These are phyloP conservation scores for Cairina moschata DNA, from an alignment of 2,113 vertebrate genomes.

Conservation along the genomic window DNA sequence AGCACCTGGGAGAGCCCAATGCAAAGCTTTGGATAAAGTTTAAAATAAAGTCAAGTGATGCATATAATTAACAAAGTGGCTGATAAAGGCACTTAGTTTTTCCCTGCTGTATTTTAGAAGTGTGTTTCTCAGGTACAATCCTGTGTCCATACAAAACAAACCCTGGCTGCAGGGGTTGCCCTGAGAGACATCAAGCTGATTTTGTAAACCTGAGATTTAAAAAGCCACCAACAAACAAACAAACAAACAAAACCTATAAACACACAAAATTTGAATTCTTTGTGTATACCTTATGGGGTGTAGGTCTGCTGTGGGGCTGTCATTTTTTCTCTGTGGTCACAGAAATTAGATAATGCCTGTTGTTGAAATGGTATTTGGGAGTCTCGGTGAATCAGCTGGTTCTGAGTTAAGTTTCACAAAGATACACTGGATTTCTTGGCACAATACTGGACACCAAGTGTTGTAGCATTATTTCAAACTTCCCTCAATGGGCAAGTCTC, in stretches of 20 bases:
- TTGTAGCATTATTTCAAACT: constrained; percentile 43
- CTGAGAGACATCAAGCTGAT: neutral
- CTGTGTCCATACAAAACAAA: neutral
- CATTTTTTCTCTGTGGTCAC: neutral
- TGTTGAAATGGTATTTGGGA: neutral
- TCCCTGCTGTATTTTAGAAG: neutral
- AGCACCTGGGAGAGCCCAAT: neutral
- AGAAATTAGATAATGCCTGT: neutral
- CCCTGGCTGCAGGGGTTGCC: neutral
- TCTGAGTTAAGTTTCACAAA: constrained; percentile 26
- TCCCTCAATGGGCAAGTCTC: constrained; percentile 54
- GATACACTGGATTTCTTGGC: constrained; percentile 14
- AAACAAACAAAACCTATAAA: neutral
- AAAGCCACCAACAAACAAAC: neutral
- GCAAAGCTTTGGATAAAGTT: neutral
- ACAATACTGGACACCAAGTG: neutral
- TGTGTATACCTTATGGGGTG: neutral
- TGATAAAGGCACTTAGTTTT: neutral
- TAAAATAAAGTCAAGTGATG: neutral
- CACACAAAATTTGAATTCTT: neutral
- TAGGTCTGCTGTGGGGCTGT: neutral
- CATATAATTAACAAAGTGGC: neutral
- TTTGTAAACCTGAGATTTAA: neutral
- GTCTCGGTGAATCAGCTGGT: constrained; percentile 27
- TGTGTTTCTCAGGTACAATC: neutral